These are phyloP conservation scores for Pogonocichla stellata DNA, from an alignment of 2,113 vertebrate genomes.

Conservation along the genomic window DNA sequence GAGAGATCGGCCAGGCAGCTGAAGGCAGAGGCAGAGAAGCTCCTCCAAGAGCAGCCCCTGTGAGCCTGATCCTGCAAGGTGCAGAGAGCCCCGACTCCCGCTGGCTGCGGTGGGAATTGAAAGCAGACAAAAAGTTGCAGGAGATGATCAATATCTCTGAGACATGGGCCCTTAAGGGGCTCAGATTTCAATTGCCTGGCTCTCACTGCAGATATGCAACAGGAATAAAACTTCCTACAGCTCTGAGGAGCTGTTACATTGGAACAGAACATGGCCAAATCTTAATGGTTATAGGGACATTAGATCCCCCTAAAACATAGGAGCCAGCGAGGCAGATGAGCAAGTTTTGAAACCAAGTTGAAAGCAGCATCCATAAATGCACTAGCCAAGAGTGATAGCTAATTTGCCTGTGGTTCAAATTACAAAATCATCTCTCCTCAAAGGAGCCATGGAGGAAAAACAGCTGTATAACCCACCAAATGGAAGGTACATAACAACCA, in stretches of 20 bases:
- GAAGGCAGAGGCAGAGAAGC: background rate
- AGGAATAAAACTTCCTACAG: constrained; percentile 28
- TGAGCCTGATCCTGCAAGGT: background rate
- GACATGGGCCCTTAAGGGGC: background rate
- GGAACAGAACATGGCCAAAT: background rate
- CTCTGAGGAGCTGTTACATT: background rate
- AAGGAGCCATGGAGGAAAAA: background rate
- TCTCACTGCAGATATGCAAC: constrained; percentile 32
- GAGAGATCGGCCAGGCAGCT: background rate
- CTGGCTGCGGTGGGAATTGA: background rate
- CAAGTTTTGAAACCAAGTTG: background rate
- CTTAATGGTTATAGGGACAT: background rate
- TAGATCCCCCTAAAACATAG: background rate
- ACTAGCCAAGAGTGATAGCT: background rate
- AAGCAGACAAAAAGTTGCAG: background rate
- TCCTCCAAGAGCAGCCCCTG: background rate
- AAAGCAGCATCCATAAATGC: background rate
- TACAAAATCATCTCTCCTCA: background rate
- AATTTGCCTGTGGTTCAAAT: background rate
- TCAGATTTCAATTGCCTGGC: constrained; percentile 31
- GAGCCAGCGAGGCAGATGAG: background rate
- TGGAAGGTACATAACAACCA: background rate
- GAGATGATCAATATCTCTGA: constrained; percentile 14
- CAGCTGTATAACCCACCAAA: background rate
- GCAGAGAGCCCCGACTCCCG: background rate